These are phyloP conservation scores for Meloidogyne floridensis DNA, from an alignment of 1,140 invertebrate genomes.

Conservation along the genomic window DNA sequence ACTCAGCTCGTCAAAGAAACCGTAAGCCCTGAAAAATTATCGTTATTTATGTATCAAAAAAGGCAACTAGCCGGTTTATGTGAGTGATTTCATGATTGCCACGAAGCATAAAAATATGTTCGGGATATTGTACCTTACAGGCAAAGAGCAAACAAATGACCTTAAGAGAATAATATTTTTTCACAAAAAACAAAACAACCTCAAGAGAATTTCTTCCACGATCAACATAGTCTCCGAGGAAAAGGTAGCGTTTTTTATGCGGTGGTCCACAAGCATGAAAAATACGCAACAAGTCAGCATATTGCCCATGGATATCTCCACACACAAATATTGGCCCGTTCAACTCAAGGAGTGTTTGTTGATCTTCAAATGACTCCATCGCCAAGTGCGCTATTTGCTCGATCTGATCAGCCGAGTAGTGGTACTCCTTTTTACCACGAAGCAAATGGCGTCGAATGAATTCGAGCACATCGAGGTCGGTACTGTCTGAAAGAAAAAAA, in stretches of 20 bases:
- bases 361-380: background rate
- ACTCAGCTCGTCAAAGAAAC: constrained; percentile 14
- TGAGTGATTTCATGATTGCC: constrained; percentile 18
- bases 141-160: background rate
- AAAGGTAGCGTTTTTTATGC: constrained; percentile 22
- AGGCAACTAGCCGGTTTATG: background rate
- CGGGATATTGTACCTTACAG: constrained; percentile 11
- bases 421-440: background rate
- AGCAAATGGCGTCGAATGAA: background rate
- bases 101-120: background rate
- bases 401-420: background rate
- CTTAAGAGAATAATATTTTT: background rate
- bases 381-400: background rate
- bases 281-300: constrained; percentile 67
- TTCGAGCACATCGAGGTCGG: background rate
- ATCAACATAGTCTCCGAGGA: constrained; percentile 42
- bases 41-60: too few relatives aligned
- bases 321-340: constrained; percentile 23
- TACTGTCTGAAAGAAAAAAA: background rate
- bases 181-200: background rate
- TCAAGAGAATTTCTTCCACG: constrained; percentile 34
- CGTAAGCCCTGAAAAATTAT: background rate
- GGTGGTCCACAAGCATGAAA: constrained; percentile 65
- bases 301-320: constrained; percentile 69
- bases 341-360: background rate